These are phyloP conservation scores for Plebejus melissa DNA, from an alignment of 2,888 invertebrate genomes.

Conservation along the genomic window DNA sequence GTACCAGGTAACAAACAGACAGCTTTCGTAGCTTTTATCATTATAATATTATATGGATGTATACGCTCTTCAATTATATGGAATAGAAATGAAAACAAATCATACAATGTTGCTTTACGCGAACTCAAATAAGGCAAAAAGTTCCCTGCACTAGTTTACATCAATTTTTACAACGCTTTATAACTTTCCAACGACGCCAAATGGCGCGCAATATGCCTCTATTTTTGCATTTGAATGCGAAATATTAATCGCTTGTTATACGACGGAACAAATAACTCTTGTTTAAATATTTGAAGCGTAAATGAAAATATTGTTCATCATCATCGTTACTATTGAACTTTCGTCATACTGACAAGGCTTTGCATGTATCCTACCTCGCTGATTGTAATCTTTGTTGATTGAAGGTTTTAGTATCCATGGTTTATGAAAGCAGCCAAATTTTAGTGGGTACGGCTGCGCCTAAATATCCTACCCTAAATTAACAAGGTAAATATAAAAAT, in stretches of 20 bases:
- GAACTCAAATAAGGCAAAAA: slow-evolving; percentile 1
- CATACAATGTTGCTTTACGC: background rate
- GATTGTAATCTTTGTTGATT: no score
- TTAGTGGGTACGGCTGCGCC: no score
- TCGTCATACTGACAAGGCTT: background rate
- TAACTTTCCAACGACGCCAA: slow-evolving; percentile 29
- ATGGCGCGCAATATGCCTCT: slow-evolving; percentile 25
- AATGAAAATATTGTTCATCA: background rate
- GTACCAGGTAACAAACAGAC: no score
- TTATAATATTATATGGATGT: no score
- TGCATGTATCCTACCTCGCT: no score
- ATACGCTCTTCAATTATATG: background rate
- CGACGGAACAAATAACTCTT: background rate
- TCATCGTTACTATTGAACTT: background rate
- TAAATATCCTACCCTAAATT: no score
- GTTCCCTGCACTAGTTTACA: slow-evolving; percentile 27
- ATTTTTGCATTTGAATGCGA: slow-evolving; percentile 12
- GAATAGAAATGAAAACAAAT: background rate
- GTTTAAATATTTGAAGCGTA: background rate
- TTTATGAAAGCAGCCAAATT: no score
- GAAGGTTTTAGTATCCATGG: no score
- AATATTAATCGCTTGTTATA: slow-evolving; percentile 3
- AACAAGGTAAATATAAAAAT: no score
- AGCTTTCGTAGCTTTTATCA: no score
- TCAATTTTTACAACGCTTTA: slow-evolving; percentile 29